phyloP scores from a whole-genome alignment of 2,113 vertebrate genomes.

The Meriones unguiculatus region DNA sequence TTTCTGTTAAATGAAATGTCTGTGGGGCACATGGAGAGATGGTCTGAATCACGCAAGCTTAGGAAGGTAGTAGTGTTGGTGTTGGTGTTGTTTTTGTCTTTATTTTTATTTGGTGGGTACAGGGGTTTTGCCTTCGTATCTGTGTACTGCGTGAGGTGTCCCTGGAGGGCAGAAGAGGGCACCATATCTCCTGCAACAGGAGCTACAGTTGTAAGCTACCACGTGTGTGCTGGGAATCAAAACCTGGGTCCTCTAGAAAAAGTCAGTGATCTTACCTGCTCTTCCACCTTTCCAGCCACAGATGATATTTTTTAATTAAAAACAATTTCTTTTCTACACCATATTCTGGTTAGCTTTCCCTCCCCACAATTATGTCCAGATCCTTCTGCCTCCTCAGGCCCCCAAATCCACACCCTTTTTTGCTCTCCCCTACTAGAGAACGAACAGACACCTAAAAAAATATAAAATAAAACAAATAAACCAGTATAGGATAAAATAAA shows the following conservation, averaged over 20 bases:
- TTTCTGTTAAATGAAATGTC: neutral
- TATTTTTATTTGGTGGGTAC: neutral
- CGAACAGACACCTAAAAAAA: neutral
- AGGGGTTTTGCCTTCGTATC: neutral
- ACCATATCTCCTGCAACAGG: neutral
- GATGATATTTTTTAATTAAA: neutral
- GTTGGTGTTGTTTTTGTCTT: neutral
- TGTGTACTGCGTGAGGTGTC: neutral
- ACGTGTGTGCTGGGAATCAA: neutral
- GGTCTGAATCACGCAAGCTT: neutral
- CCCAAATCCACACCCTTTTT: neutral
- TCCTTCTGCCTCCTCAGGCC: neutral
- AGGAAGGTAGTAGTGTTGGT: neutral
- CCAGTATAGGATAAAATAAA: neutral
- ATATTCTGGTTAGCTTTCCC: neutral
- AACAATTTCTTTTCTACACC: neutral
- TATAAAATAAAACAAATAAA: neutral
- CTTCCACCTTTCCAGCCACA: neutral
- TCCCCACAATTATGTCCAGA: neutral
- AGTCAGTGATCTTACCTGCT: neutral
- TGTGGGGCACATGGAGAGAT: neutral
- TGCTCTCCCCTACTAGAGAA: neutral
- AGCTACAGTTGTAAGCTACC: neutral
- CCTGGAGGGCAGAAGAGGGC: neutral
- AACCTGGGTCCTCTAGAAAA: neutral